Evolutionary conservation across 2,113 vertebrate species (phyloP).

Genomic region (Calyptomena viridis): DNA sequence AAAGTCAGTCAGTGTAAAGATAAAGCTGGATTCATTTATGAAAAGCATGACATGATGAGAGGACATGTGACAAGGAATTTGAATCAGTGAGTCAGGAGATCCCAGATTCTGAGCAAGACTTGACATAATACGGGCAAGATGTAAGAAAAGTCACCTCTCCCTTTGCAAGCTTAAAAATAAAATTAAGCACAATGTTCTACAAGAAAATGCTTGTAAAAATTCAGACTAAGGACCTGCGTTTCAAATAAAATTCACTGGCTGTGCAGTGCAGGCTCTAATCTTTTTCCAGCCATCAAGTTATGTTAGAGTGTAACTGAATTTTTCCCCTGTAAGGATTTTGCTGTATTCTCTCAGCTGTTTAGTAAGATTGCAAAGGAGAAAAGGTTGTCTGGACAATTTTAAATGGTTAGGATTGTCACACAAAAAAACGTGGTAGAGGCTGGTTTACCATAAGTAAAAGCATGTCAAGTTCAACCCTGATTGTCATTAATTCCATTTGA

Average conservation of each 20-base stretch:
- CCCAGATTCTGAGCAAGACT: neutral
- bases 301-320: neutral
- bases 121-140: neutral
- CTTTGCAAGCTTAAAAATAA: neutral
- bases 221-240: neutral
- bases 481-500: constrained; percentile 1
- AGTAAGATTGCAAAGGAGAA: neutral
- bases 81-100: neutral
- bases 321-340: neutral
- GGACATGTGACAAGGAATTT: neutral
- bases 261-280: neutral
- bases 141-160: neutral
- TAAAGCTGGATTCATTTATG: neutral
- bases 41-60: neutral
- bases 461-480: neutral
- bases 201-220: neutral
- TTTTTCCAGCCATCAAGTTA: constrained; percentile 16
- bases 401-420: neutral
- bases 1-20: neutral
- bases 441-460: neutral
- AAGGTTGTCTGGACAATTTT: neutral
- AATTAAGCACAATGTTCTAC: neutral
- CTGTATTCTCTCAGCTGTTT: neutral
- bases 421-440: neutral
- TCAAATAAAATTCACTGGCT: neutral